These are phyloP conservation scores for Grallaria varia DNA, from an alignment of 2,113 vertebrate species.

Conservation along the genomic window DNA sequence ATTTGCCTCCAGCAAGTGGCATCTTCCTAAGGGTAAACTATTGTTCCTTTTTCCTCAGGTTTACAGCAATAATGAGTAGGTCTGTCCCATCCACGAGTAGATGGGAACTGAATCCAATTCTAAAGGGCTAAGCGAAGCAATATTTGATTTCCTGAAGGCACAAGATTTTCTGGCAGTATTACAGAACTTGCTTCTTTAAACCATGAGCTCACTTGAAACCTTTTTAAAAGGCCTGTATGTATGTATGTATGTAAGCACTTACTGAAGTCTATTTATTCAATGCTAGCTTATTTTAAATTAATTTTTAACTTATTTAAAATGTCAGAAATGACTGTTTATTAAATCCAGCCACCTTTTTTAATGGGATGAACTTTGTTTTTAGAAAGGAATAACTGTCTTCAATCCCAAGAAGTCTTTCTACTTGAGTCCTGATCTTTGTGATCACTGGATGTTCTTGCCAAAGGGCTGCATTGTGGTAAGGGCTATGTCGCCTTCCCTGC, in stretches of 20 bases:
- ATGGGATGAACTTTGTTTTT: not conserved
- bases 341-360: constrained; percentile 4
- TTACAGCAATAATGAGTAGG: constrained; percentile 65
- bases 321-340: constrained; percentile 48
- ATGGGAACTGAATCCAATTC: not conserved
- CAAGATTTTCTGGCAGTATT: constrained; percentile 39
- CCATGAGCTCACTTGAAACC: constrained; percentile 13
- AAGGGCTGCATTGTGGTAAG: not conserved
- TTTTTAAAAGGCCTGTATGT: not conserved
- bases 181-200: not conserved
- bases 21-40: not conserved
- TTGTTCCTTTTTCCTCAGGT: constrained; percentile 53
- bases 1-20: not conserved
- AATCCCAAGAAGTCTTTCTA: not conserved
- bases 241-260: not conserved
- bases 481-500: not conserved
- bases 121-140: constrained; percentile 73
- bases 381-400: not conserved
- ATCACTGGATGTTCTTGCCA: not conserved
- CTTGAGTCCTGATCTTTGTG: not conserved
- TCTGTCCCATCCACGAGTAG: not conserved
- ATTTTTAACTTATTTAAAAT: constrained; percentile 63
- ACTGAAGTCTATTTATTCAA: constrained; percentile 46
- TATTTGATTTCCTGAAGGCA: constrained; percentile 65
- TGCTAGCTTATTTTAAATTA: constrained; percentile 33